Evolutionary conservation across 1,140 invertebrate genomes (phyloP), one percentile per base, ranked within the genome.

Genomic region (Drosophila persimilis): DNA sequence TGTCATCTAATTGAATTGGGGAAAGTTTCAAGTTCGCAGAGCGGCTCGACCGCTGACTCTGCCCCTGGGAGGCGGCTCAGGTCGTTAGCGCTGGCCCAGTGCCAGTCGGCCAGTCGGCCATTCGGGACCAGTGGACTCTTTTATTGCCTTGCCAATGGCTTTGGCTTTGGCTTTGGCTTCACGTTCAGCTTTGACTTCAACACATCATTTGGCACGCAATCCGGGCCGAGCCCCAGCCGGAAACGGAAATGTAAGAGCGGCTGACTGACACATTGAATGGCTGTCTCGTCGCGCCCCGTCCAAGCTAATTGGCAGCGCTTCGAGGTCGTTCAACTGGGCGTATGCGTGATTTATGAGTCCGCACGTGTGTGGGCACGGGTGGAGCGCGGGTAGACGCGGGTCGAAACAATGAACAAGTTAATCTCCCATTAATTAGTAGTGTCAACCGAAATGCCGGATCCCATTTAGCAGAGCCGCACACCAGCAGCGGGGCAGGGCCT

Each of bases 351-450:
- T 83, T 86, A 78, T 86, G 62, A 61, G 58, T 52, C 52, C 50
- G 54, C 77, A 80, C 80, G 74, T 85, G 79, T 58, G 26, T 11
- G 20, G 22, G 46, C 35, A 41, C 39, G 43, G 22, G 3, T n/a
- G 24, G 20, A 46, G 64, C 58, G 64, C 58, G 47, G 51, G 31
- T 24, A 46, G 20, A 60, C 50, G 29, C 44, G 43, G 45, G 56
- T 31, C 39, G 50, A 55, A 67, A 58, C 66, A 70, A 56, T 55
- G 53, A 60, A 74, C 55, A 78, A 83, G 75, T 79, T 86, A 86
- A 86, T 89, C 84, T 47, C 53, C 65, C 67, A 88, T 79, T 88
- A 88, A 88, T 88, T 88, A 86, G 79, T 67, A 88, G 56, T 88
- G 83, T 88, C 83, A 89, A 79, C 83, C 77, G 60, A 77, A 79